Percentiles rank a stretch among this genome's conserved stretches.
phyloP scores from a whole-genome alignment of 2,113 vertebrate genomes.

The Ochotona princeps region DNA sequence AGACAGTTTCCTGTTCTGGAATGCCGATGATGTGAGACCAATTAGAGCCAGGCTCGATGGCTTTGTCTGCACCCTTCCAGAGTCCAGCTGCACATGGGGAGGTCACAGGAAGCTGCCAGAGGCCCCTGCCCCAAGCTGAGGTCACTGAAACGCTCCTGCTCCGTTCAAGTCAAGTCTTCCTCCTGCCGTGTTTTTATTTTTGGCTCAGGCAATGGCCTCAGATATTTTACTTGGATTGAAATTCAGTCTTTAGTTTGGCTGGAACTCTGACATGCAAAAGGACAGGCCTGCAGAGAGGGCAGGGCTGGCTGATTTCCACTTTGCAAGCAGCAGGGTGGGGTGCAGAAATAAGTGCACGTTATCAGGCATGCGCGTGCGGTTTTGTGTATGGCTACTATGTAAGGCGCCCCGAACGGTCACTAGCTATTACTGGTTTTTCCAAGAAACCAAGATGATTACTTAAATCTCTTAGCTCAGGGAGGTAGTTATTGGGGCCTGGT shows the following conservation, averaged over 20 bases:
- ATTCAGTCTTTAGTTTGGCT: slow-evolving; percentile 63
- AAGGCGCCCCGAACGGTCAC: not conserved
- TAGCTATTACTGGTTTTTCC: slow-evolving; percentile 62
- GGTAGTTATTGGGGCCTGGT: not conserved
- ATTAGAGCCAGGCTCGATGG: slow-evolving; percentile 62
- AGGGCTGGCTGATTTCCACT: slow-evolving; percentile 54
- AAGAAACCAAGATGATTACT: slow-evolving; percentile 68
- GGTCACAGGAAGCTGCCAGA: slow-evolving; percentile 60
- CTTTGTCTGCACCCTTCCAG: slow-evolving; percentile 48
- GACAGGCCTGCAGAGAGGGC: slow-evolving; percentile 40
- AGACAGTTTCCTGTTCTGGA: slow-evolving; percentile 72
- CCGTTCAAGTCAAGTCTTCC: slow-evolving; percentile 4
- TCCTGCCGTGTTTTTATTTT: slow-evolving; percentile 69
- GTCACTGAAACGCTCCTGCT: slow-evolving; percentile 59
- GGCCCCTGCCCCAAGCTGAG: slow-evolving; percentile 46
- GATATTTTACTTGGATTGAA: slow-evolving; percentile 66
- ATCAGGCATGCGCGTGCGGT: not conserved
- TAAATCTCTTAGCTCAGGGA: slow-evolving; percentile 53
- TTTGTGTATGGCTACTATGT: slow-evolving; percentile 9
- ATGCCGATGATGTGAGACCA: slow-evolving; percentile 74
- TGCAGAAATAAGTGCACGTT: not conserved
- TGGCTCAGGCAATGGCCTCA: slow-evolving; percentile 63
- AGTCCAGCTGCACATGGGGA: not conserved
- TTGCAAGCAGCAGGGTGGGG: not conserved
- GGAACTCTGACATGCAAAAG: slow-evolving; percentile 55